Conservation (phyloP, 2,113 vertebrate species). For the Pristiophorus japonicus region DNA sequence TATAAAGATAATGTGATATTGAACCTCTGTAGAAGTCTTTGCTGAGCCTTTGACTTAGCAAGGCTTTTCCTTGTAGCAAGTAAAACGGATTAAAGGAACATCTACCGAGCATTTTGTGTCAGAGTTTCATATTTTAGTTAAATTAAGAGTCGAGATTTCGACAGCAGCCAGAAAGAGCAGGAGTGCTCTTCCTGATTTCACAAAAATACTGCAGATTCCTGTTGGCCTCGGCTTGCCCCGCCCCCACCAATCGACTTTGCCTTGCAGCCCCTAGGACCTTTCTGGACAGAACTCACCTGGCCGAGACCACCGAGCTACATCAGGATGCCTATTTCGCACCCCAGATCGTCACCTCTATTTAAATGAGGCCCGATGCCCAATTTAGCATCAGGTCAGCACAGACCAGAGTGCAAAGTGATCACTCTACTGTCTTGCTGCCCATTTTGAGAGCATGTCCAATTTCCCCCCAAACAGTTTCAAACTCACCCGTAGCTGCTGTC, state of each 20-base stretch:
- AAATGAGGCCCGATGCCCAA: not conserved
- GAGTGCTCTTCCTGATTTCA: no score
- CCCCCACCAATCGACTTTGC: not conserved
- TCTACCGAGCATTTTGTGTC: no score
- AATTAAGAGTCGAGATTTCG: no score
- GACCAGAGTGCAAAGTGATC: not conserved
- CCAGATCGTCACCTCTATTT: not conserved
- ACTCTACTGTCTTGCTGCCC: not conserved
- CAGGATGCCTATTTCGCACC: not conserved
- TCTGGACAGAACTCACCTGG: not conserved
- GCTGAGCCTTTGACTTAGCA: no score
- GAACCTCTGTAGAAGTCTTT: no score
- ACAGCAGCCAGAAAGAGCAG: no score
- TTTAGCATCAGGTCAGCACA: not conserved
- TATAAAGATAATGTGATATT: no score
- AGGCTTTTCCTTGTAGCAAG: no score
- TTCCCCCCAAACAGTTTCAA: not conserved
- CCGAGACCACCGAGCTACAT: not conserved
- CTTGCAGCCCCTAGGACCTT: not conserved
- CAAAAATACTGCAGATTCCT: not conserved
- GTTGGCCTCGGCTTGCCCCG: no score
- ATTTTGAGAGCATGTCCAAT: not conserved
- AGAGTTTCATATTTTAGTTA: no score
- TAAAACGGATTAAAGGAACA: no score
- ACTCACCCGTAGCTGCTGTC: conserved; percentile 43